A percentile compares a stretch with the other conserved stretches of the same genome.
Conservation (phyloP, 1,140 invertebrate genomes). For the Archegozetes longisetosus region DNA sequence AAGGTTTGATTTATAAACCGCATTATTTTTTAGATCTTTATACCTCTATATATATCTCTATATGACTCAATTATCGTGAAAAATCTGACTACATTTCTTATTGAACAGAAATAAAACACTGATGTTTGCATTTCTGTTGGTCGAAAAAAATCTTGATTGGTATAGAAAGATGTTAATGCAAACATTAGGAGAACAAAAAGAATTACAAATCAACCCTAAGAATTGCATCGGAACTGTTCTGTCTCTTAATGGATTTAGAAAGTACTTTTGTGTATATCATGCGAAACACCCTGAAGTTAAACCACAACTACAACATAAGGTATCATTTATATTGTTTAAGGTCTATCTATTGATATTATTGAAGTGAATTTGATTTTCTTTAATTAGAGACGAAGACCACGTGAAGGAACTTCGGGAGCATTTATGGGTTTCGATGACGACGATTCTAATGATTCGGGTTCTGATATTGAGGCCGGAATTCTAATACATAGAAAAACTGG, state of each 20-base stretch:
- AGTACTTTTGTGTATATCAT: conserved; percentile 97
- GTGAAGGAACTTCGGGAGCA: conserved; percentile 19
- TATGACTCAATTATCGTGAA: too few species aligned
- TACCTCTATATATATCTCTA: too few species aligned
- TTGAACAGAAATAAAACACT: conserved; percentile 68
- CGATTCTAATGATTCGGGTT: conserved; percentile 34
- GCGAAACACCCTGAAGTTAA: conserved; percentile 59
- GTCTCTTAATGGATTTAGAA: conserved; percentile 81
- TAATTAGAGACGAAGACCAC: not conserved
- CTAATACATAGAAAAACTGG: conserved; percentile 10
- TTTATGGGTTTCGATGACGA: conserved; percentile 25
- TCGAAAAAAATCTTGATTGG: conserved; percentile 80
- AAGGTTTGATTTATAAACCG: conserved; percentile 40
- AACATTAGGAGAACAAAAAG: conserved; percentile 55
- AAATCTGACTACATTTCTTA: conserved; percentile 14
- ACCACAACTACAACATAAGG: conserved; percentile 11
- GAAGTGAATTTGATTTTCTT: not conserved
- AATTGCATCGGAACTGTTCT: conserved; percentile 95
- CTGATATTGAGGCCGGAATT: conserved; percentile 42
- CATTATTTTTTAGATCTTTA: not conserved
- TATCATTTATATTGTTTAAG: not conserved
- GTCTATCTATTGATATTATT: not conserved
- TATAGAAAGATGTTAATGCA: conserved; percentile 73
- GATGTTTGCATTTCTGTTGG: conserved; percentile 76
- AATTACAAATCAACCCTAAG: conserved; percentile 79